Base-by-base conservation (phyloP, 2,113 vertebrate species). In the Paradoxurus hermaphroditus region DNA sequence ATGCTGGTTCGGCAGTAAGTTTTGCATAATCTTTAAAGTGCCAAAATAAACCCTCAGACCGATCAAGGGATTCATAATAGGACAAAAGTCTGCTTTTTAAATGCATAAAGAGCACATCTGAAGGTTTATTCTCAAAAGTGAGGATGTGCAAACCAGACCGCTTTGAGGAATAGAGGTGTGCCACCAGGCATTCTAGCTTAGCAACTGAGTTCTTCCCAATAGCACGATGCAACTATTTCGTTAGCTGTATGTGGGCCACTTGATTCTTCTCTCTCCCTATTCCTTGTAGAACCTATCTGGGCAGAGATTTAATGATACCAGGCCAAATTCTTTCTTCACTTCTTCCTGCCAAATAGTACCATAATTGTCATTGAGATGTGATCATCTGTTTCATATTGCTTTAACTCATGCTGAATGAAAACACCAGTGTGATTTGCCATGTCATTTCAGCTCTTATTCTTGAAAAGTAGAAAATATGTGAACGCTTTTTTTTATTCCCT, bases 361-460 rank as follows among this genome's bases (percentile, higher is more conserved):
- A 86, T 97, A 95, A 94, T 95, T 96, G 89, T 96, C 97, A 93
- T 96, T 91, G 86, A 90, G 88, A 98, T 96, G 96, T 96, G 79
- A 96, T 97, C 97, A 97, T 98, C 95, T 96, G 89, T 94, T 86
- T 97, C 94, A 86, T 94, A 95, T 96, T 97, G 86, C 94, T 97
- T 94, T 92, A 93, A 94, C 29, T 97, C 56, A 68, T 19, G 53
- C 51, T 86, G 56, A 96, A 93, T 93, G 90, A 98, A 93, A 97
- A 95, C 91, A 81, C 70, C 56, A 82, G 41, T 49, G 53, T 86
- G 77, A 84, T 88, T 91, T 97, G 79, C 82, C 78, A 87, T 93
- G 97, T 97, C 72, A 94, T 88, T 96, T 96, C 27, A 75, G 85
- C 51, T 73, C 86, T 94, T 95, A 97, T 86, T 97, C 88, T 93